Evolutionary conservation across 2,797 vertebrate genomes (phyloP).

Genomic region (Salarias fasciatus): DNA sequence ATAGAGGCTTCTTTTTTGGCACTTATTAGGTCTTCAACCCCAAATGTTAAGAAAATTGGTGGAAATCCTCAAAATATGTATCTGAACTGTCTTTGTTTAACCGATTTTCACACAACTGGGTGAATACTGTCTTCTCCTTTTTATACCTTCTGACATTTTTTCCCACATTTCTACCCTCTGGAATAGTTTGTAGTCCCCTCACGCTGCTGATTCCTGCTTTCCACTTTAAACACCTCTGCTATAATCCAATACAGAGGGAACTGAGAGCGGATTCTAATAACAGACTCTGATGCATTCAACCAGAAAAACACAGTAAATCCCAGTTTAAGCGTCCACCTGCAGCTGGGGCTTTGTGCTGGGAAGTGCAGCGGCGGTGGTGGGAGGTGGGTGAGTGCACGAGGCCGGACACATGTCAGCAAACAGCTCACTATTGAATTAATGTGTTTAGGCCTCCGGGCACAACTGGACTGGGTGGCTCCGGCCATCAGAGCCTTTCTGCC

Average conservation of each 20-base stretch:
- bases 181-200: too few species aligned
- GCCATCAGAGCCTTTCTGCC: constrained; percentile 14
- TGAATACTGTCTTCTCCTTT: too few species aligned
- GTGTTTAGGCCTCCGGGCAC: constrained; percentile 58
- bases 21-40: too few species aligned
- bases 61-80: too few species aligned
- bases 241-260: background rate
- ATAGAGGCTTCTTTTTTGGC: too few species aligned
- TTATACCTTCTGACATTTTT: too few species aligned
- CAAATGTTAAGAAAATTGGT: too few species aligned
- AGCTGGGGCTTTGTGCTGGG: constrained; percentile 2
- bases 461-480: constrained; percentile 30
- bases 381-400: constrained; percentile 1
- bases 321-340: background rate
- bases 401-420: constrained; percentile 63
- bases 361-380: background rate
- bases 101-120: too few species aligned
- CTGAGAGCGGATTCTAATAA: constrained; percentile 12
- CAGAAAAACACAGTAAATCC: background rate
- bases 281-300: background rate
- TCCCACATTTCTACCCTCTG: too few species aligned
- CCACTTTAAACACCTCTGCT: too few species aligned
- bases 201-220: too few species aligned
- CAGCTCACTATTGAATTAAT: constrained; percentile 62
- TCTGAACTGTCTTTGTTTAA: too few species aligned